Conservation (phyloP, 2,888 invertebrate genomes). For the Clusia tigrina region DNA sequence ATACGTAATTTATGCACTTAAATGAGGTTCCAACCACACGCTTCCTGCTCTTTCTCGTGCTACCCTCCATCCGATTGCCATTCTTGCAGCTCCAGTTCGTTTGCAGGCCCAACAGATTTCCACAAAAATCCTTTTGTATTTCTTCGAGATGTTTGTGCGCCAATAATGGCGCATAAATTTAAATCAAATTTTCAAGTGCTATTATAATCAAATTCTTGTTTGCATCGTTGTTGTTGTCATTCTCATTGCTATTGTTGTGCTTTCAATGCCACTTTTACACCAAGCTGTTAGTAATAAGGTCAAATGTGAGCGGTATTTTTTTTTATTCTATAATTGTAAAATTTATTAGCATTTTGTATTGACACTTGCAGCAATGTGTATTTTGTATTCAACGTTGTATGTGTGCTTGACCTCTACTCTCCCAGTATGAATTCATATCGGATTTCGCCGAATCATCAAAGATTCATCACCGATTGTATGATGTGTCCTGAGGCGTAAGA, state of each 20-base stretch:
- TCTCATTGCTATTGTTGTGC: not conserved
- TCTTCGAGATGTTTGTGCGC: constrained; percentile 1
- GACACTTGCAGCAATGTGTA: constrained; percentile 1
- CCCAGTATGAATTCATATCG: too few relatives aligned
- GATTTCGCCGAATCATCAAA: too few relatives aligned
- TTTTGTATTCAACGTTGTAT: too few relatives aligned
- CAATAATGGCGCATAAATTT: not conserved
- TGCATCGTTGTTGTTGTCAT: not conserved
- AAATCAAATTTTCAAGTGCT: constrained; percentile 8
- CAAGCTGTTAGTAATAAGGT: constrained; percentile 2
- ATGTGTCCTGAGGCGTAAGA: too few relatives aligned
- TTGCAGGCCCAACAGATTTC: not conserved
- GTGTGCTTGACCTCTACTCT: not conserved
- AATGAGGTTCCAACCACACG: constrained; percentile 1
- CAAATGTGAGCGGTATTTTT: not conserved
- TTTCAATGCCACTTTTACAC: not conserved
- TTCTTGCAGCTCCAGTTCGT: not conserved
- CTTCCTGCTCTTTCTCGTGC: not conserved
- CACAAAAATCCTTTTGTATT: not conserved
- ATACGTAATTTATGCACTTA: constrained; percentile 21
- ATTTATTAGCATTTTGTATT: not conserved
- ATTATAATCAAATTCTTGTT: not conserved
- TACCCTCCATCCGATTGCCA: not conserved
- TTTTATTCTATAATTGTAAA: not conserved
- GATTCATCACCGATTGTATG: too few relatives aligned